Base-by-base conservation (phyloP, 2,888 invertebrate species). In the Andrena hattorfiana region DNA sequence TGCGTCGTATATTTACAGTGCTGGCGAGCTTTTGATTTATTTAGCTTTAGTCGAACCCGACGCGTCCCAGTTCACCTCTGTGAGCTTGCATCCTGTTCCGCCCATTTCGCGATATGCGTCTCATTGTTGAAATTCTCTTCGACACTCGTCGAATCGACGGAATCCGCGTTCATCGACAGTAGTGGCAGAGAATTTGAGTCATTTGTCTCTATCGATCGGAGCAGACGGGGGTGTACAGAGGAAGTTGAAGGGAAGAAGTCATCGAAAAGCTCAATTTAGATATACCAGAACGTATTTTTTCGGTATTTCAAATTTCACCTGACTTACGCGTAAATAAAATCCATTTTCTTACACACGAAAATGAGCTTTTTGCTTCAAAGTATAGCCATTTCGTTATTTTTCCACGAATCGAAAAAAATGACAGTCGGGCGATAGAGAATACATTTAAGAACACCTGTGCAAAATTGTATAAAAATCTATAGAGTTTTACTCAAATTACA, bases 141-240 rank as follows among this genome's bases (percentile, higher is more conserved):
- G 20, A 35, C 23, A 20, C 23, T 1, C 59, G 23, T 62, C 30
- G n/a, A 56, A 49, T 51, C 26, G 62, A 2, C 20, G 28, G 49
- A n/a, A 69, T 63, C 30, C 35, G 2, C 48, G 35, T 59, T n/a
- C 35, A 42, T 35, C 8, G 32, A 59, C 2, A 42, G 10, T 10
- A 30, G 2, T 13, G n/a, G 67, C 59, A 42, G 51, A 32, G 67
- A 49, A 32, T 51, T 30, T 49, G 35, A 42, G 60, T 60, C 62
- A 68, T 23, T 56, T 59, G 63, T n/a, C 26, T 51, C 62, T 68
- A 85, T 83, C 83, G 83, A 85, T 85, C 66, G n/a, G 54, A 56
- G 7, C n/a, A 2, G 2, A 32, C 7, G 28, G 26, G 2, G 56
- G n/a, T 23, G 71, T 3, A 54, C n/a, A 26, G 35, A 23, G 54